Evolutionary conservation across 2,113 vertebrate genomes (phyloP), one percentile per base, ranked within the genome.

Genomic region (Elaphurus davidianus): DNA sequence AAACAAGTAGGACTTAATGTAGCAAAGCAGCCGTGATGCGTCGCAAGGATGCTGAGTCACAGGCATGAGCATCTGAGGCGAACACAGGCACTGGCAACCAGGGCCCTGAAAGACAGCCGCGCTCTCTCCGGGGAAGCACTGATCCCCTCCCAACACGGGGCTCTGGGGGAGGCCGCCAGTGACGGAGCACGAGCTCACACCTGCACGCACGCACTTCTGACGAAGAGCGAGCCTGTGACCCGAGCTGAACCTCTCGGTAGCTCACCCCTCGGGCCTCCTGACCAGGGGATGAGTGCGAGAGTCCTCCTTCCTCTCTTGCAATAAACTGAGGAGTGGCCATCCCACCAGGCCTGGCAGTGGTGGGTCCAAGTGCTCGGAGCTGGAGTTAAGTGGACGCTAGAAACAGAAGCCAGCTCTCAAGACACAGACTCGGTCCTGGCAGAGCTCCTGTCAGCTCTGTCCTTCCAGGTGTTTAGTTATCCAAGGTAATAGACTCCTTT

Each of bases 11-110:
- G 21, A 54, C 36, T 6, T 43, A 7, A 62, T 1, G 8, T 0
- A 25, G 59, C 27, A 23, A 23, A 74, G 82, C 1, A 62, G 59
- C 43, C 50, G 2, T 0, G 1, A 8, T 0, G 57, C 84, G 79
- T 14, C 3, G 10, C 40, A 28, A 23, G 33, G 52, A 74, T 67
- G n/a, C 54, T 27, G 67, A 67, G 50, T 36, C 71, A 13, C 71
- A 43, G 28, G 12, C 17, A 52, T 0, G 1, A 11, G 1, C 27
- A 5, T 28, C 52, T 25, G 79, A 62, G 47, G 12, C 0, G 23
- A 10, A n/a, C 27, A 8, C 12, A 28, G 4, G 1, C 28, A 30
- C 0, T 17, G 55, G 33, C 52, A 79, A 67, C 83, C 62, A 84
- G 28, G 4, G 62, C 17, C 47, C 16, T 7, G 23, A 60, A 43